Conservation (phyloP, 1,140 invertebrate species). For the Tetramorium simillimum region DNA sequence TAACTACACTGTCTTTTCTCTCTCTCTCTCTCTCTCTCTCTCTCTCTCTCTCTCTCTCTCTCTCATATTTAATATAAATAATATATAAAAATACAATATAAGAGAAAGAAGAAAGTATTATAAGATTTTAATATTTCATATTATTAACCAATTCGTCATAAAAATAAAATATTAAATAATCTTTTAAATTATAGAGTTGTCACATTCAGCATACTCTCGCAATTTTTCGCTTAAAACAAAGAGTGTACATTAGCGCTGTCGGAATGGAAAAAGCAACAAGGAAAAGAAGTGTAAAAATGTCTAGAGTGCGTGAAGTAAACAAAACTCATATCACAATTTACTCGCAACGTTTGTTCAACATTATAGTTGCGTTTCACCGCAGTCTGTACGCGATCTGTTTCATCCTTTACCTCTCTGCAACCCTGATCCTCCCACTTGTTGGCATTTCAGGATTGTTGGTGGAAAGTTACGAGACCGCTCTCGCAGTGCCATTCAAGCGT, state of each 20-base stretch:
- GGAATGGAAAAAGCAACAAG: neutral
- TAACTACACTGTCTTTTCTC: neutral
- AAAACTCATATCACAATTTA: neutral
- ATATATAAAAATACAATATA: no score
- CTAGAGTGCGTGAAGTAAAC: neutral
- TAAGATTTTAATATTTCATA: no score
- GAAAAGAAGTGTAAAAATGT: neutral
- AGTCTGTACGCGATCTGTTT: neutral
- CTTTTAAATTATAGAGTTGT: neutral
- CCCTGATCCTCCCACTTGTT: slow-evolving; percentile 50
- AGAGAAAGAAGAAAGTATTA: no score
- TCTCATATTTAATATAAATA: neutral
- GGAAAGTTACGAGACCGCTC: slow-evolving; percentile 40
- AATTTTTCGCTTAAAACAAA: slow-evolving; percentile 12
- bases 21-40: no score
- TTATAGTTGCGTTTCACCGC: neutral
- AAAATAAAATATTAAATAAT: neutral
- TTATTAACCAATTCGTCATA: no score
- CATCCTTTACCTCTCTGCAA: slow-evolving; percentile 19
- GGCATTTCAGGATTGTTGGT: slow-evolving; percentile 45
- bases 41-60: neutral
- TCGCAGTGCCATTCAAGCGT: slow-evolving; percentile 23
- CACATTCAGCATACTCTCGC: neutral
- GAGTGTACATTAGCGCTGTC: neutral
- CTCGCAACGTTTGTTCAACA: neutral